A percentile compares a stretch with the other conserved stretches of the same genome.
phyloP scores from a whole-genome alignment of 2,888 invertebrate genomes.

The Chorisops tibialis region DNA sequence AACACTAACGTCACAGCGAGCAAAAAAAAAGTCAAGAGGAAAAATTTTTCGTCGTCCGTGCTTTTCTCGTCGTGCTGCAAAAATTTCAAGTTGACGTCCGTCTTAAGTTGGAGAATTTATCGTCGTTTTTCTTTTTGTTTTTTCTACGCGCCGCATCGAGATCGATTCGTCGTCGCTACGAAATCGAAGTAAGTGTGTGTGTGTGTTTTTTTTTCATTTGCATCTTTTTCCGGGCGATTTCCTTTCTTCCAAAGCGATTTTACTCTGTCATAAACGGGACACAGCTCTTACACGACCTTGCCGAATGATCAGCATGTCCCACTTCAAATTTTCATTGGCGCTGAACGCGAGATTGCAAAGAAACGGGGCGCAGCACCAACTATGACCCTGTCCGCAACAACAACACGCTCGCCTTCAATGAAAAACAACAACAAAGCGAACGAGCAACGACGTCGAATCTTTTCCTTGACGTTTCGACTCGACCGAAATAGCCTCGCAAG shows the following conservation, averaged over 20 bases:
- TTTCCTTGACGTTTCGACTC: conserved; percentile 31
- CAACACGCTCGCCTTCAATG: not conserved
- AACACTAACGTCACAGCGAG: not conserved
- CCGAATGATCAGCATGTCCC: too few species aligned
- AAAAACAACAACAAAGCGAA: conserved; percentile 12
- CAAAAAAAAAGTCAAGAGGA: conserved; percentile 16
- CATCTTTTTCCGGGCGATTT: too few species aligned
- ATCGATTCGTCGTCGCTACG: too few species aligned
- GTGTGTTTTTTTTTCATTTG: too few species aligned
- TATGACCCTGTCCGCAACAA: not conserved
- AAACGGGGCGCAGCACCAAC: not conserved
- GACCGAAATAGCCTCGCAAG: conserved; percentile 30
- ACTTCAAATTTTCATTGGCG: too few species aligned
- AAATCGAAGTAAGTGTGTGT: too few species aligned
- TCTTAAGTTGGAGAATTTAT: not conserved
- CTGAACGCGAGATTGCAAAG: too few species aligned
- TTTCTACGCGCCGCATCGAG: too few species aligned
- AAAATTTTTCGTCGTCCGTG: conserved; percentile 22
- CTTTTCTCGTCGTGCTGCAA: conserved; percentile 6
- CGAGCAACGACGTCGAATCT: conserved; percentile 20
- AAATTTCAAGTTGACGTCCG: conserved; percentile 1
- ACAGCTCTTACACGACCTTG: too few species aligned
- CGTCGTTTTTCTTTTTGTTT: too few species aligned
- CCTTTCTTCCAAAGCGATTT: too few species aligned
- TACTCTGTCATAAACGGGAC: too few species aligned